A percentile compares a stretch with the other conserved stretches of the same genome.
Evolutionary conservation across 2,797 vertebrate species (phyloP).

Genomic region (Eulemur albifrons): DNA sequence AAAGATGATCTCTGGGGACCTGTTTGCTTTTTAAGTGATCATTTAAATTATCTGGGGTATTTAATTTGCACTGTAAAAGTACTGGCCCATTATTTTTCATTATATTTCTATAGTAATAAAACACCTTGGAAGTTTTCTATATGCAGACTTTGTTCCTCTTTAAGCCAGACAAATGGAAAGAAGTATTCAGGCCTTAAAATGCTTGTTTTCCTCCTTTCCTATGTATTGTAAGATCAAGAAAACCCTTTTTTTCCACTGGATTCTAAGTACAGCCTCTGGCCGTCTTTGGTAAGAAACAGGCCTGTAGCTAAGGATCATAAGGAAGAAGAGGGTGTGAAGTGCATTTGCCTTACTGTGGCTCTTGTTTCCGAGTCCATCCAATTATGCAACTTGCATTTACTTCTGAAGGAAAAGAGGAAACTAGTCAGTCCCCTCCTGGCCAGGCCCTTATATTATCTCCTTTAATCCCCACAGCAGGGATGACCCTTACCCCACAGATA

Average conservation of each 20-base stretch:
- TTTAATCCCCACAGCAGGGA: not conserved
- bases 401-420: constrained; percentile 45
- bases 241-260: not conserved
- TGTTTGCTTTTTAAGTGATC: not conserved
- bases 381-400: not conserved
- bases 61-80: not conserved
- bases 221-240: not conserved
- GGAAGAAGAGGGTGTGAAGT: not conserved
- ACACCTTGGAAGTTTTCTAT: not conserved
- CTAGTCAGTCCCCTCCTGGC: not conserved
- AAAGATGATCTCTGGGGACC: not conserved
- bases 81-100: not conserved
- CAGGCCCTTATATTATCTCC: not conserved
- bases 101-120: not conserved
- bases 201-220: not conserved
- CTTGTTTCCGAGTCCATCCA: not conserved
- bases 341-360: not conserved
- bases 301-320: fast-evolving
- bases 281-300: not conserved
- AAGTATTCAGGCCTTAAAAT: not conserved
- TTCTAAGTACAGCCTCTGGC: not conserved
- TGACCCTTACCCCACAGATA: too few relatives aligned
- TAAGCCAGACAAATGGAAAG: not conserved
- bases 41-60: not conserved
- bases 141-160: not conserved